Base-by-base conservation (phyloP, 2,888 invertebrate species). In the Cenopis cana region DNA sequence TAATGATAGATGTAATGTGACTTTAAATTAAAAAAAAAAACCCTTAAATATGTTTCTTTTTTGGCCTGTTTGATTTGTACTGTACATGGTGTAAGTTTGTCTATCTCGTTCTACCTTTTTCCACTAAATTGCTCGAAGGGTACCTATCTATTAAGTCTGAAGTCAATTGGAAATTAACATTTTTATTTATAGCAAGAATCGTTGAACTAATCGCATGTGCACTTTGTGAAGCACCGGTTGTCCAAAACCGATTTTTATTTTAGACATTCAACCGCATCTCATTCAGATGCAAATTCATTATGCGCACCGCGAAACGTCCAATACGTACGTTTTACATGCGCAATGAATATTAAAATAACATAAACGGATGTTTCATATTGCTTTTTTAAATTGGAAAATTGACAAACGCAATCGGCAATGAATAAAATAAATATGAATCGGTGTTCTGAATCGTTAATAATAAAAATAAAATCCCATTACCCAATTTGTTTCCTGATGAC, bases 271-370 rank as follows among this genome's bases (percentile, higher is more conserved):
- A 80, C 79, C 81, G 80, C 79, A 79, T 81, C 79, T 85, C 82
- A 82, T 85, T 85, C 83, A 79, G 77, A 88, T 85, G 82, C 78
- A 85, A 87, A 87, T 85, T 80, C 74, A 73, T 69, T 72, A 74
- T 69, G 74, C 69, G 77, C 74, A 78, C 74, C 81, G 78, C 74
- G 77, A 82, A 82, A 82, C 82, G 81, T 81, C 76, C 78, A 76
- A 79, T 78, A 76, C 80, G 76, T 76, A 76, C 75, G 79, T 75
- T 82, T 75, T 76, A 79, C 79, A 84, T 81, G 80, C 78, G 73
- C 76, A 82, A 79, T 79, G 79, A 83, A 84, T 85, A 79, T 78
- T 79, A 72, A 72, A 72, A 69, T 76, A 76, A 78, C 69, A 76
- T 75, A 72, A 76, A 75, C 76, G 73, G 74, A 68, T 72, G 68